Conservation (phyloP, 2,797 vertebrate genomes). For the Gila robusta region DNA sequence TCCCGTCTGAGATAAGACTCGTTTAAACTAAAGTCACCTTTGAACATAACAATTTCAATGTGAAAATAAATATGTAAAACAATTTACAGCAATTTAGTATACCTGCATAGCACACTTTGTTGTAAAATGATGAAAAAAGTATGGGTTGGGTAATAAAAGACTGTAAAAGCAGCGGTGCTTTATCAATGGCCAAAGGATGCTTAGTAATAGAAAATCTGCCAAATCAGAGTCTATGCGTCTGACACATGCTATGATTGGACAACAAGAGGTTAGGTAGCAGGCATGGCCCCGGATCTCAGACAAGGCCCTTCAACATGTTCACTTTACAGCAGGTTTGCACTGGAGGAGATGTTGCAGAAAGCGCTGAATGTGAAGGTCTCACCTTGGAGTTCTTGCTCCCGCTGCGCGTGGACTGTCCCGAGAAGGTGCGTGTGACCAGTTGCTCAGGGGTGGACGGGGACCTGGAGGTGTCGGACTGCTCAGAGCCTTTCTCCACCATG, state of each 20-base stretch:
- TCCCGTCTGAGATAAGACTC: neutral
- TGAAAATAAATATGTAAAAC: neutral
- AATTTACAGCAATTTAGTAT: neutral
- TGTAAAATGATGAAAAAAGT: neutral
- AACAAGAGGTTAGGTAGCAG: neutral
- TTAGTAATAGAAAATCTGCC: neutral
- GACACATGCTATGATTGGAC: constrained; percentile 27
- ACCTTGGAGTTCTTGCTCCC: constrained; percentile 98
- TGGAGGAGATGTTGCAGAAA: neutral
- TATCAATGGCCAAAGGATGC: neutral
- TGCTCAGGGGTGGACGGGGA: constrained; percentile 98
- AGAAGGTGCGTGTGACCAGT: constrained; percentile 92
- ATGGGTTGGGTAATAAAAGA: neutral
- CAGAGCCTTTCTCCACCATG: constrained; percentile 99
- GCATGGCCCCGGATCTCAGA: neutral
- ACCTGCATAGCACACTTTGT: neutral
- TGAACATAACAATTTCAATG: neutral
- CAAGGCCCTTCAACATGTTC: neutral
- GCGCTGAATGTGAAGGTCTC: constrained; percentile 58
- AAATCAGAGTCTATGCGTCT: neutral
- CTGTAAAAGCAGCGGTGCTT: no score
- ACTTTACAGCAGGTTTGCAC: neutral
- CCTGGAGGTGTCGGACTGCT: constrained; percentile 93
- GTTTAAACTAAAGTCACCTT: neutral
- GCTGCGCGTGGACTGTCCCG: constrained; percentile 92